Conservation (phyloP, 2,797 vertebrate genomes). For the Trachops cirrhosus region DNA sequence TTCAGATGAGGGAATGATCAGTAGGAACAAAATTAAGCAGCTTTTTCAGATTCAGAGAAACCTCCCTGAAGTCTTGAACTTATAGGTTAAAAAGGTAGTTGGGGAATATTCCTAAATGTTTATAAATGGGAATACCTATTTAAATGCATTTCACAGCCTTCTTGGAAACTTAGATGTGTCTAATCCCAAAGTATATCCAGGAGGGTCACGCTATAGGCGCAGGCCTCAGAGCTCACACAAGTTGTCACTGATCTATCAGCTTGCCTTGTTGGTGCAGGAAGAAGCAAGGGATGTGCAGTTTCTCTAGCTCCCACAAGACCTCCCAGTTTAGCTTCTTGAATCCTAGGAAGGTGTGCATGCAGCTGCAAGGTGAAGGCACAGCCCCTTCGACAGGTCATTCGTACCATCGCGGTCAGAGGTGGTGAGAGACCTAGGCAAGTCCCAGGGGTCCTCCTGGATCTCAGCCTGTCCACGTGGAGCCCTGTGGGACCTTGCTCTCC, state of each 20-base stretch:
- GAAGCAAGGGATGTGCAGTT: not conserved
- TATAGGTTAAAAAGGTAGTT: not conserved
- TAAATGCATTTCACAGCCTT: not conserved
- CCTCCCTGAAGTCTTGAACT: not conserved
- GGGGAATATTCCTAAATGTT: not conserved
- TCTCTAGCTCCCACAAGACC: not conserved
- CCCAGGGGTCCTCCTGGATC: not conserved
- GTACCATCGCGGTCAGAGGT: not conserved
- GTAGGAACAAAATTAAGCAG: not conserved
- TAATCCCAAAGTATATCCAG: not conserved
- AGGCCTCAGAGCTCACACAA: not conserved
- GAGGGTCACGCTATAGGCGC: not conserved
- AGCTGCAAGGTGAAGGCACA: not conserved
- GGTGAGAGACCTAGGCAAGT: not conserved
- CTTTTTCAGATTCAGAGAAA: not conserved
- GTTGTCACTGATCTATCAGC: not conserved
- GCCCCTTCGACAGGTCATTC: not conserved
- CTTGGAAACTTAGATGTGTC: not conserved
- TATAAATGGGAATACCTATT: not conserved
- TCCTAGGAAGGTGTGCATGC: not conserved
- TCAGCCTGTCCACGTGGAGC: not conserved
- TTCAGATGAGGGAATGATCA: not conserved
- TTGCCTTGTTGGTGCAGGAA: not conserved
- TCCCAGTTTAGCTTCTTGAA: not conserved
- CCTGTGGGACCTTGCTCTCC: not conserved